These are phyloP conservation scores for Lagenorhynchus albirostris DNA, from an alignment of 2,113 vertebrate genomes.

Conservation along the genomic window DNA sequence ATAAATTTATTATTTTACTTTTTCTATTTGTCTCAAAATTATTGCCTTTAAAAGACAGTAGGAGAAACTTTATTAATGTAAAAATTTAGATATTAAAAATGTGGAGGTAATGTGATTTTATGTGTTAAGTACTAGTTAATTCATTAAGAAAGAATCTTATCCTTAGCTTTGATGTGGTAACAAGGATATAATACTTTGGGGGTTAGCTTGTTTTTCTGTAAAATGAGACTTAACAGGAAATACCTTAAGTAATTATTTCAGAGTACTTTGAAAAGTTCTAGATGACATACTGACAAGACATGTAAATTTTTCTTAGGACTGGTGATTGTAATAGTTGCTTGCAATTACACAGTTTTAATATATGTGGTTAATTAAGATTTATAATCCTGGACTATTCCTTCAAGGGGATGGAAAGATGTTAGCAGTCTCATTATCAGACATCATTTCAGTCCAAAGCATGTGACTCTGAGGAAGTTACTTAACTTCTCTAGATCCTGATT, in stretches of 20 bases:
- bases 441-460: slow-evolving; percentile 20
- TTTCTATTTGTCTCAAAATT: not conserved
- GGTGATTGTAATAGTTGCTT: not conserved
- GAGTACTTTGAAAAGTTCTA: slow-evolving; percentile 11
- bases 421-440: not conserved
- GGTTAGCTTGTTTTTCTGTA: slow-evolving; percentile 28
- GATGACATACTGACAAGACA: not conserved
- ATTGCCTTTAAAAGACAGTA: not conserved
- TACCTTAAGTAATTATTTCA: slow-evolving; percentile 45
- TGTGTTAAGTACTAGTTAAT: slow-evolving; percentile 4
- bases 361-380: slow-evolving; percentile 10
- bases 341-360: not conserved
- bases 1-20: not conserved
- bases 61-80: not conserved
- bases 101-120: not conserved
- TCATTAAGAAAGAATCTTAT: not conserved
- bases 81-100: slow-evolving; percentile 20
- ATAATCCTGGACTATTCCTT: not conserved
- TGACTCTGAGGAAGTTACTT: slow-evolving; percentile 46
- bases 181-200: slow-evolving; percentile 35
- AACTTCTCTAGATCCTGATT: slow-evolving; percentile 39
- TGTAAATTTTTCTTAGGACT: not conserved
- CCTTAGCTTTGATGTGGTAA: slow-evolving; percentile 19
- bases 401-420: not conserved
- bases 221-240: slow-evolving; percentile 16